Percentiles rank a stretch among this genome's conserved stretches.
Conservation (phyloP, 2,797 vertebrate species). For the Tolypeutes matacus region DNA sequence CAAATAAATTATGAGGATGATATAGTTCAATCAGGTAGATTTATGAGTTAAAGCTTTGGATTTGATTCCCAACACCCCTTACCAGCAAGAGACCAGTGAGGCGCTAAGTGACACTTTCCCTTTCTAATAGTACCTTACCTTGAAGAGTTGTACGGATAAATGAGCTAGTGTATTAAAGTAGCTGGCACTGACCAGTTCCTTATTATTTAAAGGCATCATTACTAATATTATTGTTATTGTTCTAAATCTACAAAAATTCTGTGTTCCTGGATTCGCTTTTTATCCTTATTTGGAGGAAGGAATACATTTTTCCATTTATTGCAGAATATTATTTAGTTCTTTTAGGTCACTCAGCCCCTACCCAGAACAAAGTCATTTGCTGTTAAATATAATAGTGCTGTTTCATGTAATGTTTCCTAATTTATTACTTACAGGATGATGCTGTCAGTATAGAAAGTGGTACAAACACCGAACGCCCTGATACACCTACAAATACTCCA, state of each 20-base stretch:
- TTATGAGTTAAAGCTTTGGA: not conserved
- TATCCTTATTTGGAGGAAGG: slow-evolving; percentile 11
- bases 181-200: not conserved
- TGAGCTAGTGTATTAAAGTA: not conserved
- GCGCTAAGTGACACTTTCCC: not conserved
- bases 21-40: not conserved
- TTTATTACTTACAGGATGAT: slow-evolving; percentile 92
- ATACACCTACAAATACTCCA: slow-evolving; percentile 98
- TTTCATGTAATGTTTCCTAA: slow-evolving; percentile 42
- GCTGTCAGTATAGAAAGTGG: slow-evolving; percentile 97
- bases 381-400: not conserved
- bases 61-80: not conserved
- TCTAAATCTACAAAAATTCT: slow-evolving; percentile 4
- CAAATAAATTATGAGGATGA: not conserved
- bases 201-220: slow-evolving; percentile 10
- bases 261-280: slow-evolving; percentile 33
- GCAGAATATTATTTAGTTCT: slow-evolving; percentile 37
- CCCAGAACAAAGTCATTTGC: slow-evolving; percentile 44
- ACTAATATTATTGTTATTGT: not conserved
- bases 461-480: slow-evolving; percentile 95
- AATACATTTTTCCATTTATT: slow-evolving; percentile 15
- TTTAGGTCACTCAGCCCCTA: not conserved
- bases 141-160: not conserved
- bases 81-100: not conserved
- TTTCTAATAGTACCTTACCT: not conserved